Evolutionary conservation across 2,113 vertebrate species (phyloP).

Genomic region (Gorsachius goisagi): DNA sequence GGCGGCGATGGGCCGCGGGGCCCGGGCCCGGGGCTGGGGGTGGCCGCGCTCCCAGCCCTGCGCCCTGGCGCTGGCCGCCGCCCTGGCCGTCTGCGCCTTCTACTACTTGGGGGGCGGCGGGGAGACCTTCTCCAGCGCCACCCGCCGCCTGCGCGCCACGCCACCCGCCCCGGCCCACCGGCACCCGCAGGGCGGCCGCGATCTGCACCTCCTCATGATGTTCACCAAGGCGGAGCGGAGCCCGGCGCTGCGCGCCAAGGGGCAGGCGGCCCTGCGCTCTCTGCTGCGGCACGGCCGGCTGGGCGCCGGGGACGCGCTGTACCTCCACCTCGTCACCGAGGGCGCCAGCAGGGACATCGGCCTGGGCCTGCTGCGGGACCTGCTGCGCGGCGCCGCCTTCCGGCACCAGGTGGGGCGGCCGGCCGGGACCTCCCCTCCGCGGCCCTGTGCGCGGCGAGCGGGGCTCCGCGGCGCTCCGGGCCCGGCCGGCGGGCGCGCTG

Average conservation of each 20-base stretch:
- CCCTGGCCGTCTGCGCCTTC: slow-evolving; percentile 87
- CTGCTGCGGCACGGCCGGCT: slow-evolving; percentile 70
- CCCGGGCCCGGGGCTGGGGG: background rate
- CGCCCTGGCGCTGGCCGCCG: slow-evolving; percentile 80
- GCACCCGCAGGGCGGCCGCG: slow-evolving; percentile 11
- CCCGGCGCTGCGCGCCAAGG: slow-evolving; percentile 67
- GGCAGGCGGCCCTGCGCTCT: slow-evolving; percentile 70
- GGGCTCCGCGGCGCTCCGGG: background rate
- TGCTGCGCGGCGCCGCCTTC: slow-evolving; percentile 82
- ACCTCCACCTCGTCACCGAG: slow-evolving; percentile 80
- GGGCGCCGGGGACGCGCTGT: slow-evolving; percentile 60
- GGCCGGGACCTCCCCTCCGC: too few species aligned
- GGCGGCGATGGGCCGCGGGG: background rate
- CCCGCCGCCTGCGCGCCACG: slow-evolving; percentile 80
- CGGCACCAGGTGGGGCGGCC: slow-evolving; percentile 80
- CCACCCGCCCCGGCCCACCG: background rate
- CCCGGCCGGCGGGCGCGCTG: too few species aligned
- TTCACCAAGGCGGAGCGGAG: slow-evolving; percentile 90
- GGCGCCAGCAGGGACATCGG: slow-evolving; percentile 82
- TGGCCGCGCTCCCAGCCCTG: background rate
- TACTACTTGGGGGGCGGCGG: slow-evolving; percentile 90
- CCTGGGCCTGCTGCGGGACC: slow-evolving; percentile 79
- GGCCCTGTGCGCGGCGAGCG: background rate
- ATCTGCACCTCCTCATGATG: slow-evolving; percentile 89
- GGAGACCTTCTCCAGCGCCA: slow-evolving; percentile 92